Conservation (phyloP, 2,888 invertebrate genomes). For the Eupithecia subfuscata region DNA sequence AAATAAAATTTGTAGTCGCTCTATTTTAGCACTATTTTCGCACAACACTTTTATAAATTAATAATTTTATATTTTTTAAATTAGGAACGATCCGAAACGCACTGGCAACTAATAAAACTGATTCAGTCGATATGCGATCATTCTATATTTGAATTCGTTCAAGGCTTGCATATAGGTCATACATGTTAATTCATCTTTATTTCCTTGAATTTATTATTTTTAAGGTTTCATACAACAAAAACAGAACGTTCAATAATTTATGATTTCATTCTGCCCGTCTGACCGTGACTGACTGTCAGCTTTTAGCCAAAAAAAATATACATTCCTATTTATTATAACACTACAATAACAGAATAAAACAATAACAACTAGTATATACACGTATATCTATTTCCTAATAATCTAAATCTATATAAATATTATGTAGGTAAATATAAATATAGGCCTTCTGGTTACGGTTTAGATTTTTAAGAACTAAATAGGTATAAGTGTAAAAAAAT, state of each 20-base stretch:
- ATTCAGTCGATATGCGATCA: slow-evolving; percentile 41
- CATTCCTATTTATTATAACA: too few species aligned
- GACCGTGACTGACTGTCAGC: too few species aligned
- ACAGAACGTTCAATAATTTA: background rate
- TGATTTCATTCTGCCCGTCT: background rate
- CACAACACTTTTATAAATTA: background rate
- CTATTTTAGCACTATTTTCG: background rate
- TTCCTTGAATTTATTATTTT: slow-evolving; percentile 15
- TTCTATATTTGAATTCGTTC: slow-evolving; percentile 51
- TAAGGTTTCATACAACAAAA: background rate
- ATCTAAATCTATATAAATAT: too few species aligned
- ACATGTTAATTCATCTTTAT: slow-evolving; percentile 24
- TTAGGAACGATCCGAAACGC: slow-evolving; percentile 21
- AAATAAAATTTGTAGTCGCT: background rate
- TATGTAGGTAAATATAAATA: too few species aligned
- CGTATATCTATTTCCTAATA: too few species aligned
- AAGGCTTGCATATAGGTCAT: slow-evolving; percentile 41
- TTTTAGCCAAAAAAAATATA: too few species aligned
- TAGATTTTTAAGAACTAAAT: too few species aligned
- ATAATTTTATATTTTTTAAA: slow-evolving; percentile 7
- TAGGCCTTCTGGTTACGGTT: too few species aligned
- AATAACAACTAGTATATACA: too few species aligned
- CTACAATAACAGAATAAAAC: too few species aligned
- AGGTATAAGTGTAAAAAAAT: too few species aligned
- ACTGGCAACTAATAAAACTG: slow-evolving; percentile 39